Evolutionary conservation across 2,113 vertebrate species (phyloP).

Genomic region (Poeciliopsis turrubarensis): DNA sequence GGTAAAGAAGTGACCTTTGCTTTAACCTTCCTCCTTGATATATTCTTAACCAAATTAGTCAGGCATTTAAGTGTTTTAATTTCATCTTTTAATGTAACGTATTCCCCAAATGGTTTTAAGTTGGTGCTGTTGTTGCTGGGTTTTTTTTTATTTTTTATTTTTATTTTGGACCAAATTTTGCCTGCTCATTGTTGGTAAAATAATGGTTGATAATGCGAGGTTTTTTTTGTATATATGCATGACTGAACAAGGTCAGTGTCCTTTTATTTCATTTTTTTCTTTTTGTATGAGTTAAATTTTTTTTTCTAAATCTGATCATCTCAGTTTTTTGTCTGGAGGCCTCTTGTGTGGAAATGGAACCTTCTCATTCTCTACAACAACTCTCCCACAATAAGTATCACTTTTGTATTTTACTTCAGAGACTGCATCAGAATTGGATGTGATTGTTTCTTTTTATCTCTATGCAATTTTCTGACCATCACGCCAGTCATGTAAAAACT

Average conservation of each 20-base stretch:
- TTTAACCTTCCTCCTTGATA: conserved; percentile 5
- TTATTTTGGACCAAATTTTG: conserved; percentile 55
- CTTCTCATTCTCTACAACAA: conserved; percentile 29
- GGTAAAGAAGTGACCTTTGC: conserved; percentile 37
- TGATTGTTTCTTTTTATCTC: conserved; percentile 62
- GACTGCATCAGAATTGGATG: conserved; percentile 57
- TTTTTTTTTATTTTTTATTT: conserved; percentile 28
- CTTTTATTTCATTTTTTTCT: not conserved
- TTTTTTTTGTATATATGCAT: conserved; percentile 3
- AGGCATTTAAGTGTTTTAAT: not conserved
- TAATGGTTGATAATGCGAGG: conserved; percentile 26
- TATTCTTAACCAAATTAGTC: conserved; percentile 36
- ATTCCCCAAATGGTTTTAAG: conserved; percentile 29
- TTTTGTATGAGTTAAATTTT: not conserved
- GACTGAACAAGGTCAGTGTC: not conserved
- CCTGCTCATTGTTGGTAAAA: conserved; percentile 48
- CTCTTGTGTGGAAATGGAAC: conserved; percentile 19
- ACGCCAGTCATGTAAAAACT: conserved; percentile 63
- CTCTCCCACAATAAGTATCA: conserved; percentile 15
- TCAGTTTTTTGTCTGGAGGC: conserved; percentile 25
- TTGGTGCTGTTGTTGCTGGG: not conserved
- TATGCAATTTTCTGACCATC: conserved; percentile 80
- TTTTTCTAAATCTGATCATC: conserved; percentile 30
- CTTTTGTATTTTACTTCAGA: conserved; percentile 54
- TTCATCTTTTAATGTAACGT: conserved; percentile 20